A percentile compares a stretch with the other conserved stretches of the same genome.
Conservation (phyloP, 2,888 invertebrate genomes). For the Ochlodes sylvanus region DNA sequence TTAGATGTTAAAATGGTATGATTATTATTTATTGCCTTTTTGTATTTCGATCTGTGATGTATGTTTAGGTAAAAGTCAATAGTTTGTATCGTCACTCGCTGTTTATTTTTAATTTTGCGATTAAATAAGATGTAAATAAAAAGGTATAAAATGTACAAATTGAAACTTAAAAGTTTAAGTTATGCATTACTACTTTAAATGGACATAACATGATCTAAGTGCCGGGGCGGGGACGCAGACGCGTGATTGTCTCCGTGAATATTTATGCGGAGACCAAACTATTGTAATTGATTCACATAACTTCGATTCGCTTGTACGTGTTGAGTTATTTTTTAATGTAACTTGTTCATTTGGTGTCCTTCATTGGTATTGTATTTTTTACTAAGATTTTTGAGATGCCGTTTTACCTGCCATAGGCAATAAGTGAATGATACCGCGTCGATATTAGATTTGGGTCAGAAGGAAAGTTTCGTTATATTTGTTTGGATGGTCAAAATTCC, state of each 20-base stretch:
- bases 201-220: not conserved
- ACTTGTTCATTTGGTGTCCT: slow-evolving; percentile 65
- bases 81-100: slow-evolving; percentile 70
- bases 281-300: not conserved
- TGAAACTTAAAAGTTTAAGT: slow-evolving; percentile 38
- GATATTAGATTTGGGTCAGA: slow-evolving; percentile 51
- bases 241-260: not conserved
- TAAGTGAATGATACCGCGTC: slow-evolving; percentile 76
- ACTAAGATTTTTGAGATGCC: slow-evolving; percentile 69
- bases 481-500: slow-evolving; percentile 56
- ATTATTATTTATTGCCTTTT: slow-evolving; percentile 48
- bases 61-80: slow-evolving; percentile 82
- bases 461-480: slow-evolving; percentile 45
- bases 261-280: not conserved
- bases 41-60: slow-evolving; percentile 82
- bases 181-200: slow-evolving; percentile 26
- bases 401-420: slow-evolving; percentile 82
- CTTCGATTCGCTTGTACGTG: slow-evolving; percentile 13
- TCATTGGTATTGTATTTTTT: slow-evolving; percentile 68
- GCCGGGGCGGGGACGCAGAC: not conserved
- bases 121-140: slow-evolving; percentile 44
- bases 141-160: slow-evolving; percentile 38
- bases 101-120: slow-evolving; percentile 40
- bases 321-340: slow-evolving; percentile 59
- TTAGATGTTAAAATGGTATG: slow-evolving; percentile 22